phyloP scores from a whole-genome alignment of 2,113 vertebrate genomes.

The Rhizomys pruinosus region DNA sequence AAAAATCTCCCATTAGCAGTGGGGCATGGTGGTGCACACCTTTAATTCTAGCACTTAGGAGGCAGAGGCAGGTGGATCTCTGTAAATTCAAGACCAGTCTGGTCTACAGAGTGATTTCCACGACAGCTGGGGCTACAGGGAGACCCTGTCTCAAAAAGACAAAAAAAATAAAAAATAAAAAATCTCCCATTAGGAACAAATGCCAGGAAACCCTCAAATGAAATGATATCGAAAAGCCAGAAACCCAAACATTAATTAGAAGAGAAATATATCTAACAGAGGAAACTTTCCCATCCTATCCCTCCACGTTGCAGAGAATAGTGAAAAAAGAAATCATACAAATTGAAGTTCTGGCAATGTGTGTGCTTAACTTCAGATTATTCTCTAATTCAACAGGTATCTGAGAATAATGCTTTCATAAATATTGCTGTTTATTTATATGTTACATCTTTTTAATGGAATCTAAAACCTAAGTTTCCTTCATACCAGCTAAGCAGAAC shows the following conservation, averaged over 20 bases:
- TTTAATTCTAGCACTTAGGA: too few species aligned
- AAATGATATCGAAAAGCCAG: conserved; percentile 54
- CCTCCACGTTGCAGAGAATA: neutral
- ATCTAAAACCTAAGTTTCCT: neutral
- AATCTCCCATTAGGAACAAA: neutral
- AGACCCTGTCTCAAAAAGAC: too few species aligned
- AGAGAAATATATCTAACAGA: conserved; percentile 24
- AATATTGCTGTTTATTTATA: neutral
- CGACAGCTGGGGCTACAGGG: too few species aligned
- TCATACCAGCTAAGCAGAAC: neutral
- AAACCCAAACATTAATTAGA: conserved; percentile 42
- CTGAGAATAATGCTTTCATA: conserved; percentile 50
- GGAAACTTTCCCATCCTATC: neutral
- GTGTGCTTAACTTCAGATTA: neutral
- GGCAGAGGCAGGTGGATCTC: too few species aligned
- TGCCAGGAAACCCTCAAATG: conserved; percentile 25
- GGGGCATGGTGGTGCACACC: too few species aligned
- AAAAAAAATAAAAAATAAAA: too few species aligned
- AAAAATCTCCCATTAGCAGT: neutral
- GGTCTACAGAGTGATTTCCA: too few species aligned
- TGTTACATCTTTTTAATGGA: conserved; percentile 1
- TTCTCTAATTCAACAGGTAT: conserved; percentile 24
- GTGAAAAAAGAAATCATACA: neutral
- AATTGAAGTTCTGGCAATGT: neutral
- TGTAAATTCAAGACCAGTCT: too few species aligned